Conservation (phyloP, 2,797 vertebrate genomes). For the Platyrinchus mystaceus region DNA sequence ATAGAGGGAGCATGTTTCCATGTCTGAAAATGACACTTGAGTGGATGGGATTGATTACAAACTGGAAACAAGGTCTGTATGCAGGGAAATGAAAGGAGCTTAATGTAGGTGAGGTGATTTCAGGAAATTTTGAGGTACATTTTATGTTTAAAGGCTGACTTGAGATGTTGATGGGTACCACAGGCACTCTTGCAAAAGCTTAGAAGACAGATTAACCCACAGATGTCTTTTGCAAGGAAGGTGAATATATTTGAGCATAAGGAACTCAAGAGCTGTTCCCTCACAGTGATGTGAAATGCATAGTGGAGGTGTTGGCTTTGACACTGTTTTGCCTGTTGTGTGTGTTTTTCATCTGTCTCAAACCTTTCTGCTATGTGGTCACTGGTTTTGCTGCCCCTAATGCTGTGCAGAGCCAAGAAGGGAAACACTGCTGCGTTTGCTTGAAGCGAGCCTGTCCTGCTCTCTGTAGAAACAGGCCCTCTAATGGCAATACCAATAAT, state of each 20-base stretch:
- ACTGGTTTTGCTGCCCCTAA: neutral
- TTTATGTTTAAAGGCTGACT: neutral
- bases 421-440: fast-evolving
- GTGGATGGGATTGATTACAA: neutral
- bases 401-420: neutral
- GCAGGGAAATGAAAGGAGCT: neutral
- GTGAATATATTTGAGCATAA: neutral
- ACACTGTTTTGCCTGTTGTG: neutral
- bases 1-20: neutral
- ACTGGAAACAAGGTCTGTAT: neutral
- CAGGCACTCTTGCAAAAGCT: neutral
- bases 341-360: neutral
- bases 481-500: neutral
- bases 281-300: fast-evolving
- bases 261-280: neutral
- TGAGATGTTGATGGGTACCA: neutral
- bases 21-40: neutral
- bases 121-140: neutral
- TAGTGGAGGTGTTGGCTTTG: neutral
- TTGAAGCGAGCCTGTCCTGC: neutral
- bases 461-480: neutral
- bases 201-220: neutral
- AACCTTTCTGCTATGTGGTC: neutral
- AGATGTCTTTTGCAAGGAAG: neutral
- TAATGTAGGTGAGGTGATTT: neutral